Conservation (phyloP, 2,797 vertebrate species). For the Sebastes oblongus region DNA sequence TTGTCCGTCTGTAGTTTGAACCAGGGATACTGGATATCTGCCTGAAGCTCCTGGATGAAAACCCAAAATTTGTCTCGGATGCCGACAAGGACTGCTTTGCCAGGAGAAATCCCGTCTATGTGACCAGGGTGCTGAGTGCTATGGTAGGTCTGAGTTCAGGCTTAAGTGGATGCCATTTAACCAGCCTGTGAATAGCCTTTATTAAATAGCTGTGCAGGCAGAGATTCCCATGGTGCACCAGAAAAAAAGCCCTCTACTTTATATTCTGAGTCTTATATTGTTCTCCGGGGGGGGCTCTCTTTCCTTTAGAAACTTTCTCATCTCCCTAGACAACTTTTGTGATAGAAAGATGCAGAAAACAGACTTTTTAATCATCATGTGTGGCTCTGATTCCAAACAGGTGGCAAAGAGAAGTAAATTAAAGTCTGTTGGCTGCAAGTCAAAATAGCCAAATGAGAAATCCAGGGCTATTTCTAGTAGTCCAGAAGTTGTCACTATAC, state of each 20-base stretch:
- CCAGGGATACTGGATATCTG: slow-evolving; percentile 85
- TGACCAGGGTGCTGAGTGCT: slow-evolving; percentile 88
- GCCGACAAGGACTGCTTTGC: slow-evolving; percentile 82
- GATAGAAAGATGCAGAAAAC: not conserved
- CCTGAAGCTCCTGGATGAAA: slow-evolving; percentile 85
- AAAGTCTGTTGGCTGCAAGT: not conserved
- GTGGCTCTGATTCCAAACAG: not conserved
- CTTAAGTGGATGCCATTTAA: not conserved
- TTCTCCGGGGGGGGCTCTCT: not conserved
- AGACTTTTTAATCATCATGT: not conserved
- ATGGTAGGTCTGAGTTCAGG: slow-evolving; percentile 84
- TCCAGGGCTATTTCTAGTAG: not conserved
- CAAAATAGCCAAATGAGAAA: not conserved
- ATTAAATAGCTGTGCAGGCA: not conserved
- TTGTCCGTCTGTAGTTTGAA: slow-evolving; percentile 83
- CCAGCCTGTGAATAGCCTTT: not conserved
- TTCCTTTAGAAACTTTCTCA: not conserved
- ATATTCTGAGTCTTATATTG: not conserved
- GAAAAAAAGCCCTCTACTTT: not conserved
- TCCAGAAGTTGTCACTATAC: not conserved
- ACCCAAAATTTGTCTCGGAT: slow-evolving; percentile 84
- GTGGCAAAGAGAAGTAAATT: not conserved
- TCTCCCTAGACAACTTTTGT: slow-evolving; percentile 16
- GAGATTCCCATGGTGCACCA: not conserved
- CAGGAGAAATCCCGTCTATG: slow-evolving; percentile 84